These are phyloP conservation scores for Antigone vipio DNA, from an alignment of 2,113 vertebrate species.

Conservation along the genomic window DNA sequence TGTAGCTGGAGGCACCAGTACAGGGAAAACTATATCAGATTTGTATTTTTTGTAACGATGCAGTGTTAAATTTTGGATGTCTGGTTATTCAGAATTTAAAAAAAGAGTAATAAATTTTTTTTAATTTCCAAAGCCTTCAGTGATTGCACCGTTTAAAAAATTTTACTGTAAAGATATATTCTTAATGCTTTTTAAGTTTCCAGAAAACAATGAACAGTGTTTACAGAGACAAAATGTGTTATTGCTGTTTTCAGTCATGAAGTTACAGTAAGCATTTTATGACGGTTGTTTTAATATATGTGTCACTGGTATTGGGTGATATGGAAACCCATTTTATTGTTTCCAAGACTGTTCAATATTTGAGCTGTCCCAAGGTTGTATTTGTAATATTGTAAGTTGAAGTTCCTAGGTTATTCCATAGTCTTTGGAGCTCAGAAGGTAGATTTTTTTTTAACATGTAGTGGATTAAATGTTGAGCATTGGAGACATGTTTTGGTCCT, in stretches of 20 bases:
- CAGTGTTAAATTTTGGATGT: neutral
- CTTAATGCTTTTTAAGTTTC: neutral
- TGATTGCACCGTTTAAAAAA: neutral
- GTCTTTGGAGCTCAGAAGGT: neutral
- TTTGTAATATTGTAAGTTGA: neutral
- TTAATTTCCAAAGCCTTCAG: neutral
- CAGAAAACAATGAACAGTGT: neutral
- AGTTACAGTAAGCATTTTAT: neutral
- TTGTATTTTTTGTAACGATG: neutral
- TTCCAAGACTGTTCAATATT: neutral
- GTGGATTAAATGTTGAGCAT: neutral
- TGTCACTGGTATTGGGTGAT: neutral
- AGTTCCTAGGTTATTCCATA: neutral
- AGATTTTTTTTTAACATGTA: neutral
- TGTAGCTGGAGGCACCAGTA: neutral
- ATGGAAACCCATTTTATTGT: neutral
- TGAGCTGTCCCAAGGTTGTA: neutral
- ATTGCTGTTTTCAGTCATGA: neutral
- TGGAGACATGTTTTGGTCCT: neutral
- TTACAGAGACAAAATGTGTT: neutral
- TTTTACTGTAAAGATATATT: neutral
- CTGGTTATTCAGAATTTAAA: neutral
- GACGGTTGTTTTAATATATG: neutral
- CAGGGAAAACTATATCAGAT: neutral
- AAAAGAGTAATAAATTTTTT: rapidly evolving